Evolutionary conservation across 2,113 vertebrate genomes (phyloP).

Genomic region (Mus pahari): DNA sequence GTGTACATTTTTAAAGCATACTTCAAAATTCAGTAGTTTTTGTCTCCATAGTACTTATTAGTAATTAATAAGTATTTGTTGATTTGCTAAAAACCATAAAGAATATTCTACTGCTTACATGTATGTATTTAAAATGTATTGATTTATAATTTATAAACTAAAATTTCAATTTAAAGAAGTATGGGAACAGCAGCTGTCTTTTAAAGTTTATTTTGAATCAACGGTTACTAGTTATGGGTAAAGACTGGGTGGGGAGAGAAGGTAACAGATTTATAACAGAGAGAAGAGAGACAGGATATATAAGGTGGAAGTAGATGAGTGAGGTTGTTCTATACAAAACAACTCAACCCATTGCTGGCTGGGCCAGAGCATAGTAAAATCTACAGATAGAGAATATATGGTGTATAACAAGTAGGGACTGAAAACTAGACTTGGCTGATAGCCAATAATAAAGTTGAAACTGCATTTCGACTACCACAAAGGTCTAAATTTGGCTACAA

Average conservation of each 20-base stretch:
- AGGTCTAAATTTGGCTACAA: no score
- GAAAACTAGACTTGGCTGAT: no score
- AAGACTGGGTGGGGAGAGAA: neutral
- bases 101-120: neutral
- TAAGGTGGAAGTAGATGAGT: neutral
- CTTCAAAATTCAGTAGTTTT: neutral
- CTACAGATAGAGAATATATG: no score
- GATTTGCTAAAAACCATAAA: neutral
- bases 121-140: neutral
- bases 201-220: conserved; percentile 3
- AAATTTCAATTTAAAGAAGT: neutral
- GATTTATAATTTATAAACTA: neutral
- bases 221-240: neutral
- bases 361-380: no score
- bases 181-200: neutral
- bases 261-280: neutral
- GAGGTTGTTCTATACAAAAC: no score
- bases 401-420: no score
- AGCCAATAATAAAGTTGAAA: no score
- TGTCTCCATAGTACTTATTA: neutral
- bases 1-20: neutral
- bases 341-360: no score
- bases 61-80: neutral
- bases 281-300: neutral
- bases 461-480: no score